These are phyloP conservation scores for Lates japonicus DNA, from an alignment of 2,797 vertebrate species.

Conservation along the genomic window DNA sequence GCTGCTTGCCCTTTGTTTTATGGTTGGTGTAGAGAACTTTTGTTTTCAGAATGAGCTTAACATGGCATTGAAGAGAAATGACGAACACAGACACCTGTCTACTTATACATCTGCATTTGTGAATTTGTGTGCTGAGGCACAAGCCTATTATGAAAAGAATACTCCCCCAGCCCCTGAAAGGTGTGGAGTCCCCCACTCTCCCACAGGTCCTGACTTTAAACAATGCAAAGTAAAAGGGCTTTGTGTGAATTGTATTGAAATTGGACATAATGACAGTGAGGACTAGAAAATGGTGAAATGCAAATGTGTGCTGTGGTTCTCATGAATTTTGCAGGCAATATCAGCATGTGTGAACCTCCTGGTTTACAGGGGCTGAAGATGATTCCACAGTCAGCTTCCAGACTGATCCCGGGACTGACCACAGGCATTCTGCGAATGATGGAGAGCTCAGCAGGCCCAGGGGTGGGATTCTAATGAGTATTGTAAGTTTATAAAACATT, in stretches of 20 bases:
- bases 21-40: background rate
- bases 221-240: background rate
- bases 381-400: background rate
- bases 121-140: background rate
- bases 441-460: background rate
- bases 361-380: background rate
- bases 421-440: background rate
- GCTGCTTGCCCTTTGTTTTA: constrained; percentile 29
- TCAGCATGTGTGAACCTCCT: background rate
- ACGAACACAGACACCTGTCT: background rate
- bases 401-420: background rate
- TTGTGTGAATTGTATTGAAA: background rate
- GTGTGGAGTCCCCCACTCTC: background rate
- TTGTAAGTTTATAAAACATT: background rate
- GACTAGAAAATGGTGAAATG: background rate
- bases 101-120: background rate
- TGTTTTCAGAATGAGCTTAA: constrained; percentile 18
- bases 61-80: background rate
- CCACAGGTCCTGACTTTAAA: background rate
- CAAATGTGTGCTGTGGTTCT: background rate
- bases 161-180: too few relatives aligned
- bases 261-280: background rate
- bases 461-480: background rate
- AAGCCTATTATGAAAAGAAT: background rate
- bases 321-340: background rate